These are phyloP conservation scores for Troglohyphantes excavatus DNA, from an alignment of 2,888 invertebrate species.

Conservation along the genomic window DNA sequence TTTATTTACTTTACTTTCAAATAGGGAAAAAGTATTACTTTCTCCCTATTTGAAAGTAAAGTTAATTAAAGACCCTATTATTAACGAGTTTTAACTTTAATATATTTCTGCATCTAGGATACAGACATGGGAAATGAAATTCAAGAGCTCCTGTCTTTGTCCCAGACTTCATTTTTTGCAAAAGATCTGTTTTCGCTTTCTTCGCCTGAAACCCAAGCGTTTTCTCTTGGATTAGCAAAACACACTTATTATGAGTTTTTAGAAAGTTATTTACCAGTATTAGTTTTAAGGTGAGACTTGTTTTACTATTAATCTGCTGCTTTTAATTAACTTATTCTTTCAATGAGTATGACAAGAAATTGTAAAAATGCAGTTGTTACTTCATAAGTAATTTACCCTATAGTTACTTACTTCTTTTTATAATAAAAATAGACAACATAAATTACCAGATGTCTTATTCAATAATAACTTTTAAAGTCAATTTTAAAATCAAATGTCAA, in stretches of 20 bases:
- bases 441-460: no score
- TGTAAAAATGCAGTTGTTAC: neutral
- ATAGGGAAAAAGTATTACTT: neutral
- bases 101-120: neutral
- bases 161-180: conserved; percentile 44
- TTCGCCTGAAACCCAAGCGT: neutral
- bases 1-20: neutral
- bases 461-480: no score
- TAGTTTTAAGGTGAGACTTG: conserved; percentile 25
- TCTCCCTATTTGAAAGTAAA: neutral
- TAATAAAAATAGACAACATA: no score
- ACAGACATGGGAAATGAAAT: neutral
- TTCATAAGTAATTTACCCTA: neutral
- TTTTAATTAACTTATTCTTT: neutral
- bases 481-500: no score
- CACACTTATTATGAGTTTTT: conserved; percentile 23
- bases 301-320: neutral
- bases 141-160: neutral
- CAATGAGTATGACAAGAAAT: no score
- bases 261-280: conserved; percentile 28
- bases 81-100: neutral
- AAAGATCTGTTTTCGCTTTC: neutral
- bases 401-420: no score
- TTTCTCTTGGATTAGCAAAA: conserved; percentile 6
- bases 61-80: neutral